These are phyloP conservation scores for Pammene aurita DNA, from an alignment of 2,888 invertebrate species.

Conservation along the genomic window DNA sequence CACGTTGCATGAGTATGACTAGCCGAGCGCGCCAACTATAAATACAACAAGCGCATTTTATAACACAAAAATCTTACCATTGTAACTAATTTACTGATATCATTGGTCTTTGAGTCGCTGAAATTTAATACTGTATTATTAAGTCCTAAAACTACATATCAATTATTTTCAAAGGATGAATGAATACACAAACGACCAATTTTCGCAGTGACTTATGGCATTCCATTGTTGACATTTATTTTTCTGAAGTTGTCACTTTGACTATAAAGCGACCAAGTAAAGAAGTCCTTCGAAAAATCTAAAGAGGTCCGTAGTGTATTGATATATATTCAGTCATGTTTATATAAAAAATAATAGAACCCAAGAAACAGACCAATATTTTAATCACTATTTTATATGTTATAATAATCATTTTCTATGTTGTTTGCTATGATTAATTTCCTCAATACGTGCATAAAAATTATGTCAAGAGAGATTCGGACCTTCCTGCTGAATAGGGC, in stretches of 20 bases:
- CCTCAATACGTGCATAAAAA: no score
- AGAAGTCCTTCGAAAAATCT: not conserved
- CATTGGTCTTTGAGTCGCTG: constrained; percentile 26
- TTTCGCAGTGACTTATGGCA: constrained; percentile 33
- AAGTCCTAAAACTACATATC: constrained; percentile 33
- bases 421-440: no score
- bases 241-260: constrained; percentile 21
- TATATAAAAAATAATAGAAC: no score
- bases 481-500: no score
- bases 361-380: no score
- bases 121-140: constrained; percentile 24
- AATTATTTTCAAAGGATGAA: constrained; percentile 26
- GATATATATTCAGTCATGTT: not conserved
- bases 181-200: constrained; percentile 37
- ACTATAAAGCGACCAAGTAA: constrained; percentile 13
- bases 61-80: constrained; percentile 35
- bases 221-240: constrained; percentile 41
- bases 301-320: constrained; percentile 4
- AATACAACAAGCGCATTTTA: constrained; percentile 8
- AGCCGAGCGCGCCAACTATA: constrained; percentile 43
- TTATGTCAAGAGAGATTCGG: no score
- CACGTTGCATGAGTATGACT: constrained; percentile 38
- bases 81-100: constrained; percentile 29
- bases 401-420: no score
- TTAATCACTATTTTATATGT: no score